Conservation (phyloP, 2,888 invertebrate genomes). For the Lepetodrilus schrolli region DNA sequence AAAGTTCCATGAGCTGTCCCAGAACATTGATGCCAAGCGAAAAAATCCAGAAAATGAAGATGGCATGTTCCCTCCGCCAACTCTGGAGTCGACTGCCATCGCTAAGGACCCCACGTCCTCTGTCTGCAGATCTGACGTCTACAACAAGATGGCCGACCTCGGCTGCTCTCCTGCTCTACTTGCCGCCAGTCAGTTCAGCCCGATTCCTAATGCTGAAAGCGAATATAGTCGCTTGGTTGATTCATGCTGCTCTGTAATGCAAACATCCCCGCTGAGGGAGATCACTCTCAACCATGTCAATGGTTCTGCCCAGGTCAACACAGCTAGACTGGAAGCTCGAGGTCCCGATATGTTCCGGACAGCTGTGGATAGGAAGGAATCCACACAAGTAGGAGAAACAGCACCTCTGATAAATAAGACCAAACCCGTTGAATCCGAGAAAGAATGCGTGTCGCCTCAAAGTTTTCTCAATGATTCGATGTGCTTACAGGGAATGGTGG, state of each 20-base stretch:
- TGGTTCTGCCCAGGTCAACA: not conserved
- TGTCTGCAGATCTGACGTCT: not conserved
- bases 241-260: slow-evolving; percentile 36
- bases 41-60: slow-evolving; percentile 28
- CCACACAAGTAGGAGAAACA: not conserved
- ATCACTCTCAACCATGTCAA: not conserved
- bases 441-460: slow-evolving; percentile 35
- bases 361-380: not conserved
- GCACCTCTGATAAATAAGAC: not conserved
- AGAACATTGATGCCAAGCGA: not conserved
- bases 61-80: slow-evolving; percentile 31
- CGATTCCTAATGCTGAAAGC: slow-evolving; percentile 39
- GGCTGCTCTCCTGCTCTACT: slow-evolving; percentile 20
- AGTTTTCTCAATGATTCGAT: slow-evolving; percentile 40
- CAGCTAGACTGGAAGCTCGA: not conserved
- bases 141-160: slow-evolving; percentile 9
- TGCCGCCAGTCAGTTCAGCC: slow-evolving; percentile 31
- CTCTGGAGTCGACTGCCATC: slow-evolving; percentile 42
- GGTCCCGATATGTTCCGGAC: not conserved
- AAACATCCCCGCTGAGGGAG: slow-evolving; percentile 15
- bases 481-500: not conserved
- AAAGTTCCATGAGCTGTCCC: not conserved
- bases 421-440: not conserved
- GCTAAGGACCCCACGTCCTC: not conserved
- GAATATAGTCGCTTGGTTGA: slow-evolving; percentile 41